These are phyloP conservation scores for Oreochromis mossambicus DNA, from an alignment of 2,797 vertebrate species.

Conservation along the genomic window DNA sequence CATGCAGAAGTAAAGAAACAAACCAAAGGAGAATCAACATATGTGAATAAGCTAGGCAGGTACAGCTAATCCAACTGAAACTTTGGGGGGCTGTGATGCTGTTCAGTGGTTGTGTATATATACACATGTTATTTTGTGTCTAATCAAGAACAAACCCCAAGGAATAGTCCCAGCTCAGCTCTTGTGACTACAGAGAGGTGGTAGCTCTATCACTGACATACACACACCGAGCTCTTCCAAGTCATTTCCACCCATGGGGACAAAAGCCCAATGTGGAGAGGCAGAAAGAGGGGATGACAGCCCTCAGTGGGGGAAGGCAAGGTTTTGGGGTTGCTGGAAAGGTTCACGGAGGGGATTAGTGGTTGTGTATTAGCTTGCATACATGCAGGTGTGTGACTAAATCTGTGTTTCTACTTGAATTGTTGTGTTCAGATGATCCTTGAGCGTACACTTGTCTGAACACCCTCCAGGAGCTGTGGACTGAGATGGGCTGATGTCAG, in stretches of 20 bases:
- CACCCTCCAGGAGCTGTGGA: constrained; percentile 51
- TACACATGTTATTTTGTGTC: constrained; percentile 15
- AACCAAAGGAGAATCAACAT: neutral
- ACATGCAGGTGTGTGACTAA: constrained; percentile 71
- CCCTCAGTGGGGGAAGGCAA: constrained; percentile 39
- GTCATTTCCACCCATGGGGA: constrained; percentile 56
- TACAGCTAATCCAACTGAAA: constrained; percentile 6
- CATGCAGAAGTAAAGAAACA: neutral
- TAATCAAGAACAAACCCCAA: constrained; percentile 23
- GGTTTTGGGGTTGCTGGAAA: constrained; percentile 52
- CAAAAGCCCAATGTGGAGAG: constrained; percentile 56
- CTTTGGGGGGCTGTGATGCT: neutral
- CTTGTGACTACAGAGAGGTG: constrained; percentile 47
- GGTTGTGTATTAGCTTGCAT: constrained; percentile 55
- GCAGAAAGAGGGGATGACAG: constrained; percentile 51
- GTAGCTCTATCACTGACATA: constrained; percentile 51
- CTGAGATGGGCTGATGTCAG: constrained; percentile 68
- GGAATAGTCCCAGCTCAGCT: constrained; percentile 27
- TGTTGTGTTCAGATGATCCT: constrained; percentile 55
- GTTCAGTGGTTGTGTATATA: constrained; percentile 6
- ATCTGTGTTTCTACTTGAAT: constrained; percentile 55
- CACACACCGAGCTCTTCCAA: constrained; percentile 51
- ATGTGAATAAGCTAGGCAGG: neutral
- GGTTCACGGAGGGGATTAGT: constrained; percentile 61
- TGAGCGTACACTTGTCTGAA: constrained; percentile 60